Percentiles rank a stretch among this genome's conserved stretches.
These are phyloP conservation scores for Melanaphis sacchari DNA, from an alignment of 1,140 invertebrate genomes.

Conservation along the genomic window DNA sequence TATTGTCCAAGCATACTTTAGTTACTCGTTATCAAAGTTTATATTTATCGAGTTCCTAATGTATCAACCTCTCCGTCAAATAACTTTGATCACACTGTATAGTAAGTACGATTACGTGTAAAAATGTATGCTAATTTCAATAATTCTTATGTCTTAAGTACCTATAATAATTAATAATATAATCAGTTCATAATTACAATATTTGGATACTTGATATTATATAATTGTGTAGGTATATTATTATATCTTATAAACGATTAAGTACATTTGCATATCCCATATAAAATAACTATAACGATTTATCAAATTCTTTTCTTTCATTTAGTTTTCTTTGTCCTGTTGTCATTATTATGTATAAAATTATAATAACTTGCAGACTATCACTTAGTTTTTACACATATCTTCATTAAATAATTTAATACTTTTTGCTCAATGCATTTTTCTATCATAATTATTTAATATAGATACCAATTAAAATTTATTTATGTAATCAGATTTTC, in stretches of 20 bases:
- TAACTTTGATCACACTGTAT: neutral
- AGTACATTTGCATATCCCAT: neutral
- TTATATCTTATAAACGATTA: neutral
- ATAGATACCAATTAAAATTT: neutral
- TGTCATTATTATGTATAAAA: neutral
- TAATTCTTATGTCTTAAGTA: neutral
- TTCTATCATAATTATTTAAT: neutral
- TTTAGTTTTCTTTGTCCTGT: neutral
- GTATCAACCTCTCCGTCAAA: too few species aligned
- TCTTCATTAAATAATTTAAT: neutral
- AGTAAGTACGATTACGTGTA: neutral
- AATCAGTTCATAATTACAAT: neutral
- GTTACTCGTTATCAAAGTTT: neutral
- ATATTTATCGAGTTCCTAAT: too few species aligned
- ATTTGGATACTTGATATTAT: neutral
- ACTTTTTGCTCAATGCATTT: slow-evolving; percentile 41
- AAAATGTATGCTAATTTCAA: neutral
- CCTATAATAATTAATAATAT: neutral
- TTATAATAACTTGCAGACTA: neutral
- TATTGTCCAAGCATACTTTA: neutral
- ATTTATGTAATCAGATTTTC: neutral
- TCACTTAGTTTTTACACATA: neutral
- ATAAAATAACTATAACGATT: neutral
- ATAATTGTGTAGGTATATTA: neutral
- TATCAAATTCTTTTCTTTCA: neutral